phyloP scores from a whole-genome alignment of 2,888 invertebrate genomes.

The Cabera pusaria region DNA sequence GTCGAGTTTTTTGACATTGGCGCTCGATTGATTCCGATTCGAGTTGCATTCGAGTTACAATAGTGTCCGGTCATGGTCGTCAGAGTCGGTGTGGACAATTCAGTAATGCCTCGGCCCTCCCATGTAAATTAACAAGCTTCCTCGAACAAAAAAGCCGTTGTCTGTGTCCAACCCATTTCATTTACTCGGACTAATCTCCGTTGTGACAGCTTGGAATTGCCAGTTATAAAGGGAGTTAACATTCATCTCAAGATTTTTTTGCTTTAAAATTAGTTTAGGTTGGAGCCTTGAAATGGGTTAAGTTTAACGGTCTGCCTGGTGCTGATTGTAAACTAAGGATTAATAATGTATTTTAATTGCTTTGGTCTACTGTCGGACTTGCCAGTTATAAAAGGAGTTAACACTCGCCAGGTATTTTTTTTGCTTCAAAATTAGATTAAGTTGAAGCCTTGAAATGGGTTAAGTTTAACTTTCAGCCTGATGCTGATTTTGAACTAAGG shows the following conservation, averaged over 20 bases:
- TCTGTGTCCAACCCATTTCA: slow-evolving; percentile 41
- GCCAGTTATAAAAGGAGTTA: slow-evolving; percentile 24
- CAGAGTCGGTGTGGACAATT: slow-evolving; percentile 54
- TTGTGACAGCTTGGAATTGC: slow-evolving; percentile 38
- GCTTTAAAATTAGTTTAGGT: slow-evolving; percentile 19
- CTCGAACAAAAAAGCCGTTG: slow-evolving; percentile 38
- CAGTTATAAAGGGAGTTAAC: slow-evolving; percentile 22
- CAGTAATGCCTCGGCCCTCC: slow-evolving; percentile 34
- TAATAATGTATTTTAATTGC: too few species aligned
- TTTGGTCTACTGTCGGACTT: too few species aligned
- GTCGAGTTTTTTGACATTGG: slow-evolving; percentile 62
- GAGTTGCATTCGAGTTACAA: slow-evolving; percentile 60
- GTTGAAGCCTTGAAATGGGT: slow-evolving; percentile 4
- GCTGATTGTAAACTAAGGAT: too few species aligned
- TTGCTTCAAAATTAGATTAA: slow-evolving; percentile 21
- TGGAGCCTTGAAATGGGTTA: slow-evolving; percentile 2
- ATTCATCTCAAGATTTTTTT: slow-evolving; percentile 21
- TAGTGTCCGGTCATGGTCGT: slow-evolving; percentile 64
- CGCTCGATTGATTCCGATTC: slow-evolving; percentile 62
- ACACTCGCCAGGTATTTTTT: slow-evolving; percentile 21
- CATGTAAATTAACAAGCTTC: slow-evolving; percentile 52
- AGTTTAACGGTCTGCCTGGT: too few species aligned
- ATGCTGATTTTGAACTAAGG: too few species aligned
- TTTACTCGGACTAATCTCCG: slow-evolving; percentile 35
- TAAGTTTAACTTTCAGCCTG: too few species aligned